phyloP scores from a whole-genome alignment of 2,113 vertebrate genomes.

The Pedionomus torquatus region DNA sequence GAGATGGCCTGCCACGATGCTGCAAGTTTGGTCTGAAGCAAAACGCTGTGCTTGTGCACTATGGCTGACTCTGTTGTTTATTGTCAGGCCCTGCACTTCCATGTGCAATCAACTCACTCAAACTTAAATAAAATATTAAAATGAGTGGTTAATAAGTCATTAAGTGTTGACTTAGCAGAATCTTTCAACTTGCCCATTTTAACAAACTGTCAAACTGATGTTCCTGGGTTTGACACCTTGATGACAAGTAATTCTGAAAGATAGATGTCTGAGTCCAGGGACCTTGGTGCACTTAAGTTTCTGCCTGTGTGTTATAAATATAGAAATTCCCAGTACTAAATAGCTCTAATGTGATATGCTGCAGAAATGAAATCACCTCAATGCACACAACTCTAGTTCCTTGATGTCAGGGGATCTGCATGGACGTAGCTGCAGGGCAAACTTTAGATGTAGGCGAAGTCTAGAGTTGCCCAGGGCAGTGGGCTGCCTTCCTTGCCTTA shows the following conservation, averaged over 20 bases:
- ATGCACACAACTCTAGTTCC: neutral
- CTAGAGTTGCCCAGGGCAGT: neutral
- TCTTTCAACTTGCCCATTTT: neutral
- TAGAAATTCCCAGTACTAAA: neutral
- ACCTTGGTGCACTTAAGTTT: neutral
- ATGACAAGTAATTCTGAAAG: neutral
- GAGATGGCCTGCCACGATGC: neutral
- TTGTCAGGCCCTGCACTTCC: neutral
- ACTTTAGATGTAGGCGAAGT: neutral
- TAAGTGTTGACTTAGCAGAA: constrained; percentile 12
- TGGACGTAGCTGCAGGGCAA: neutral
- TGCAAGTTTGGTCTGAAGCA: neutral
- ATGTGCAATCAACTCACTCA: neutral
- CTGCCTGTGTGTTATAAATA: neutral
- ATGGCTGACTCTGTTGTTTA: neutral
- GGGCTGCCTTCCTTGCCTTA: neutral
- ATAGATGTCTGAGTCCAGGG: neutral
- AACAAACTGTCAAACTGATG: neutral
- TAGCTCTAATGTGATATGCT: neutral
- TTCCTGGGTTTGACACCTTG: neutral
- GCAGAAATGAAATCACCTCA: neutral
- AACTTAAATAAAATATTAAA: constrained; percentile 29
- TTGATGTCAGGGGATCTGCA: neutral
- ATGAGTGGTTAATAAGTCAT: constrained; percentile 9
- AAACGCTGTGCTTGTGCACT: neutral